phyloP scores from a whole-genome alignment of 1,140 invertebrate species.

The Microplitis demolitor region DNA sequence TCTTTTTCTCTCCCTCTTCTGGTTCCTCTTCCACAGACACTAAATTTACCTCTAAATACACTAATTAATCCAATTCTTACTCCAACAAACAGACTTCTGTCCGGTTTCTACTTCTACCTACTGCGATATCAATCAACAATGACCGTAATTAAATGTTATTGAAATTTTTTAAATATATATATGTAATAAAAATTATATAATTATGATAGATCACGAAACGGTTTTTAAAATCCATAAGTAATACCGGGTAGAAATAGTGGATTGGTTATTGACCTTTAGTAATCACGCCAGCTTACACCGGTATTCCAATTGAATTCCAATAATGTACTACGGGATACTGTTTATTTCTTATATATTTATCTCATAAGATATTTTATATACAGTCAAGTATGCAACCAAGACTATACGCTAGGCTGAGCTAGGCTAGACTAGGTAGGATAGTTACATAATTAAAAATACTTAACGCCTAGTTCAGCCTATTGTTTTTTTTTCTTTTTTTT shows the following conservation, averaged over 20 bases:
- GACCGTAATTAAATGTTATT: neutral
- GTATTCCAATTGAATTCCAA: slow-evolving; percentile 5
- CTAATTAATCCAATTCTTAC: too few relatives aligned
- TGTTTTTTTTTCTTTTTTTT: too few relatives aligned
- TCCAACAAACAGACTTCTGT: neutral
- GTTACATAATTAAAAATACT: slow-evolving; percentile 21
- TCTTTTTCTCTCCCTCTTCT: too few relatives aligned
- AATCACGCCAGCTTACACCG: slow-evolving; percentile 19
- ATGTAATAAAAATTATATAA: neutral
- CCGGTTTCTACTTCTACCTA: neutral
- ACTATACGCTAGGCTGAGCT: too few relatives aligned
- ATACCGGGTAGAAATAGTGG: neutral
- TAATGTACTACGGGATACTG: neutral
- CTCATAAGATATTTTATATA: neutral
- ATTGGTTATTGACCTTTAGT: slow-evolving; percentile 1
- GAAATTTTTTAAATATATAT: neutral
- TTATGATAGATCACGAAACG: slow-evolving; percentile 9
- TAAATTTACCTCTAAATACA: too few relatives aligned
- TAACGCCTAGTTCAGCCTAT: slow-evolving; percentile 25
- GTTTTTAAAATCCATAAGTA: neutral
- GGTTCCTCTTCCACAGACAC: too few relatives aligned
- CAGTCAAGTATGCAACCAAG: too few relatives aligned
- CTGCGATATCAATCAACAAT: neutral
- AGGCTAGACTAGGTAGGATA: neutral
- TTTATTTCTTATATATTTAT: neutral